Evolutionary conservation across 2,888 invertebrate genomes (phyloP).

Genomic region (Tridacna gigas): DNA sequence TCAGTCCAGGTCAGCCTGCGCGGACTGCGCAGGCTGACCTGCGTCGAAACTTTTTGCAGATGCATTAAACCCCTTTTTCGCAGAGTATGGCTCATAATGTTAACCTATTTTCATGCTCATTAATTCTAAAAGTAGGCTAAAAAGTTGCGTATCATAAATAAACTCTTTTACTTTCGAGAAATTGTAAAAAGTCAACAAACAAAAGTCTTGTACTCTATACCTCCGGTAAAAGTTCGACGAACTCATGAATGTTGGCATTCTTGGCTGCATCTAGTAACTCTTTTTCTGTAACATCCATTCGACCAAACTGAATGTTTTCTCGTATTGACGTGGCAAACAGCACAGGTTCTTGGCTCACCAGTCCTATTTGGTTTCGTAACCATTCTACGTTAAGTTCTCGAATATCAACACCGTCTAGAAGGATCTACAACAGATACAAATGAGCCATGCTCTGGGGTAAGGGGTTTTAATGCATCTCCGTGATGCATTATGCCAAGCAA

Average conservation of each 20-base stretch:
- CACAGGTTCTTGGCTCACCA: slow-evolving; percentile 87
- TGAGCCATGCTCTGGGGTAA: too few relatives aligned
- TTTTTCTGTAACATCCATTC: slow-evolving; percentile 78
- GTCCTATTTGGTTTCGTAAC: slow-evolving; percentile 84
- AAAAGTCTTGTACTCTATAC: slow-evolving; percentile 58
- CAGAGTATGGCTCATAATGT: too few relatives aligned
- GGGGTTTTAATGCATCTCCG: too few relatives aligned
- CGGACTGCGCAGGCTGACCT: too few relatives aligned
- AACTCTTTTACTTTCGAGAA: too few relatives aligned
- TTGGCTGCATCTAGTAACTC: slow-evolving; percentile 83
- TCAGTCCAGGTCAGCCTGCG: too few relatives aligned
- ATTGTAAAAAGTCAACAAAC: not conserved
- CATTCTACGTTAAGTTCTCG: slow-evolving; percentile 85
- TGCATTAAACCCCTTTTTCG: too few relatives aligned
- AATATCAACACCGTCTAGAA: slow-evolving; percentile 86
- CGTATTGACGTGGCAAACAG: slow-evolving; percentile 87
- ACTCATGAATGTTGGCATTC: slow-evolving; percentile 85
- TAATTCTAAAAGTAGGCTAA: too few relatives aligned
- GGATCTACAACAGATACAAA: slow-evolving; percentile 67
- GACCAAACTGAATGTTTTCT: slow-evolving; percentile 86
- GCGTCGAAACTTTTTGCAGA: too few relatives aligned
- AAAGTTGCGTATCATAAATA: too few relatives aligned
- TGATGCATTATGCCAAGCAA: too few relatives aligned
- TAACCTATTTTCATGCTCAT: too few relatives aligned
- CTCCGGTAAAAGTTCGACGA: slow-evolving; percentile 84